These are phyloP conservation scores for Eufriesea mexicana DNA, from an alignment of 1,140 invertebrate genomes.

Conservation along the genomic window DNA sequence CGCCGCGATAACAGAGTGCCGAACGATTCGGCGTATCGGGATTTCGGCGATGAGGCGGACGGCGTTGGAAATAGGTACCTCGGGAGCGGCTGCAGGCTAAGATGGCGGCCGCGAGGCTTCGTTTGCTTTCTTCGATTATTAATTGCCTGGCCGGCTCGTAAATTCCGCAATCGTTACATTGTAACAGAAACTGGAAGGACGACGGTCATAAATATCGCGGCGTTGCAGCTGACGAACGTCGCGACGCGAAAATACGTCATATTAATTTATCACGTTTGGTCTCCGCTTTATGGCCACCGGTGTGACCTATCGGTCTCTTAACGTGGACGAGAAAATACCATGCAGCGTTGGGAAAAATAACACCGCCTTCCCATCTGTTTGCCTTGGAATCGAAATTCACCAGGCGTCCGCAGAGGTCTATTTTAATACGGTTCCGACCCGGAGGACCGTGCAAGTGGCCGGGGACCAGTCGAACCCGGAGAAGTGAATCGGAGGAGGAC, in stretches of 20 bases:
- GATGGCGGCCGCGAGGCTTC: background rate
- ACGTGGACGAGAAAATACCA: background rate
- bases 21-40: no score
- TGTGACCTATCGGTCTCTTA: background rate
- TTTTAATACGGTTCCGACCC: background rate
- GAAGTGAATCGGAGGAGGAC: background rate
- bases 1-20: no score
- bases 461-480: background rate
- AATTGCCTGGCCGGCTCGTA: background rate
- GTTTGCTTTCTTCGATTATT: no score
- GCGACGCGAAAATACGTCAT: background rate
- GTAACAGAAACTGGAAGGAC: background rate
- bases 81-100: no score
- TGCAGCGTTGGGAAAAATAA: background rate
- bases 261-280: slow-evolving; percentile 4
- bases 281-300: background rate
- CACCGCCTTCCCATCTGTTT: no score
- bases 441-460: no score
- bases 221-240: background rate
- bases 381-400: background rate
- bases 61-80: background rate
- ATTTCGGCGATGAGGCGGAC: no score
- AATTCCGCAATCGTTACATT: background rate
- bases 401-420: background rate
- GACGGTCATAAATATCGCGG: background rate